Percentiles rank a stretch among this genome's conserved stretches.
phyloP scores from a whole-genome alignment of 2,113 vertebrate species.

The Tachycineta bicolor region DNA sequence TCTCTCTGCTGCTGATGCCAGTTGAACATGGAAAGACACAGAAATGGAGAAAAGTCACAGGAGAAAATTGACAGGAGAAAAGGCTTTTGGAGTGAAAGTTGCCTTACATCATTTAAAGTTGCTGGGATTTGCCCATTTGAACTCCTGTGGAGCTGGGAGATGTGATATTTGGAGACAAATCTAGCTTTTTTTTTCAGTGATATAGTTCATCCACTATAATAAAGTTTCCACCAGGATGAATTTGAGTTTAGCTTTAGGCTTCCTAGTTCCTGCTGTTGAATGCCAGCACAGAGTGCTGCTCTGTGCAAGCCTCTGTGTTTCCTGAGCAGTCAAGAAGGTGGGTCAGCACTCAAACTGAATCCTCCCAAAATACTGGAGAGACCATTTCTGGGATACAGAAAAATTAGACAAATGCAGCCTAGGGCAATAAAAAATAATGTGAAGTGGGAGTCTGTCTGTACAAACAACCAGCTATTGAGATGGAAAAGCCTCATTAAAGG shows the following conservation, averaged over 20 bases:
- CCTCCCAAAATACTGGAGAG: background rate
- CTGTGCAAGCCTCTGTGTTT: background rate
- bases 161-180: background rate
- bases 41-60: background rate
- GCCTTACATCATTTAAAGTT: background rate
- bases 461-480: background rate
- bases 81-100: background rate
- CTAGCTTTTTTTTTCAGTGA: background rate
- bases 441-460: background rate
- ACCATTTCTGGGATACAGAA: background rate
- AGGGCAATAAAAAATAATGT: background rate
- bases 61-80: background rate
- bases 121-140: slow-evolving; percentile 1
- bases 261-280: background rate
- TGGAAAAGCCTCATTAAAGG: background rate
- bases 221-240: background rate
- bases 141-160: background rate
- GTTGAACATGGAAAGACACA: slow-evolving; percentile 3
- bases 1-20: background rate
- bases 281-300: background rate
- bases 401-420: background rate
- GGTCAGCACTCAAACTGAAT: background rate
- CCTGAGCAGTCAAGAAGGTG: background rate
- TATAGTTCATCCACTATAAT: background rate
- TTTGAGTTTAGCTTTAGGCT: background rate